These are phyloP conservation scores for Watersipora subatra DNA, from an alignment of 1,140 invertebrate species.

Conservation along the genomic window DNA sequence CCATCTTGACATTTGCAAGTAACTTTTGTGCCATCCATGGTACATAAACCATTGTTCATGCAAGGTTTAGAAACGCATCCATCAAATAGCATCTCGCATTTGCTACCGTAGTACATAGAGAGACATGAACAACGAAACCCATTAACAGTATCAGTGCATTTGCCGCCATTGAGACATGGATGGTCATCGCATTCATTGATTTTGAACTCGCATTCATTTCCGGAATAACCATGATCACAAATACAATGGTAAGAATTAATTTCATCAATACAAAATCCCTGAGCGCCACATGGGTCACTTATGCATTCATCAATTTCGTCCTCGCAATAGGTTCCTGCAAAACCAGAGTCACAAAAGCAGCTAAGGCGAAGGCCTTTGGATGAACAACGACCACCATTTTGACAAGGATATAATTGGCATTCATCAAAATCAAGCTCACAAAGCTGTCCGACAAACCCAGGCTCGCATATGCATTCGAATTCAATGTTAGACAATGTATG, in stretches of 20 bases:
- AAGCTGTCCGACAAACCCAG: slow-evolving; percentile 19
- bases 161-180: slow-evolving; percentile 77
- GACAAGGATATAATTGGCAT: slow-evolving; percentile 26
- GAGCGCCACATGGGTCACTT: slow-evolving; percentile 35
- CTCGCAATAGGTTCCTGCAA: slow-evolving; percentile 74
- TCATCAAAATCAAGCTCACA: slow-evolving; percentile 24
- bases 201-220: slow-evolving; percentile 15
- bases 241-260: slow-evolving; percentile 45
- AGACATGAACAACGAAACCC: slow-evolving; percentile 45
- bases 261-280: slow-evolving; percentile 7
- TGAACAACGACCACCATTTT: slow-evolving; percentile 15
- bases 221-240: slow-evolving; percentile 50
- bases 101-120: not conserved
- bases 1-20: not conserved
- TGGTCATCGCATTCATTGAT: slow-evolving; percentile 73
- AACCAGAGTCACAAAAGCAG: slow-evolving; percentile 55
- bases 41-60: slow-evolving; percentile 22
- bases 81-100: slow-evolving; percentile 5
- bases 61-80: slow-evolving; percentile 50
- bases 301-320: slow-evolving; percentile 76
- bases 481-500: not conserved
- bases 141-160: slow-evolving; percentile 75
- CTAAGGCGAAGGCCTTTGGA: not conserved
- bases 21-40: not conserved
- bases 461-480: slow-evolving; percentile 21